phyloP scores from a whole-genome alignment of 2,113 vertebrate genomes.

The Paratilapia polleni region DNA sequence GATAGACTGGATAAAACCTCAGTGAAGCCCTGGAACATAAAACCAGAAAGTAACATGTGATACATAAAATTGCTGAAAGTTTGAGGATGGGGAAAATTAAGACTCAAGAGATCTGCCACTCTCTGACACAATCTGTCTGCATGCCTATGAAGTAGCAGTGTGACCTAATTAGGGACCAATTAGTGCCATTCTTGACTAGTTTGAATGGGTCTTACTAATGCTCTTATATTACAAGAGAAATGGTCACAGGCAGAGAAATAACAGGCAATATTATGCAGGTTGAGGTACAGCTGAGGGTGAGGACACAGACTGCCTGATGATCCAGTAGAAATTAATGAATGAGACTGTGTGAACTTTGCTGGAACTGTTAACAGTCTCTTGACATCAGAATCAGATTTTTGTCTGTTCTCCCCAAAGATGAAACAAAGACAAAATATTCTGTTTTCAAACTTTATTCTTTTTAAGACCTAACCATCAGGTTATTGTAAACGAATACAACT shows the following conservation, averaged over 20 bases:
- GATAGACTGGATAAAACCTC: not conserved
- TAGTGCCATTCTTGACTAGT: slow-evolving; percentile 5
- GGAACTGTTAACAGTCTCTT: slow-evolving; percentile 20
- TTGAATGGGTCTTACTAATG: not conserved
- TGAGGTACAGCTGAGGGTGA: slow-evolving; percentile 13
- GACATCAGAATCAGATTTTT: slow-evolving; percentile 14
- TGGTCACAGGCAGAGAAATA: not conserved
- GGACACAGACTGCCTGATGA: slow-evolving; percentile 3
- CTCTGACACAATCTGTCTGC: not conserved
- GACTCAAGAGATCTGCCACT: not conserved
- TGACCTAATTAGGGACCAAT: slow-evolving; percentile 14
- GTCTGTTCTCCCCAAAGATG: not conserved
- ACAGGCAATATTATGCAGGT: not conserved
- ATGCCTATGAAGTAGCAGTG: not conserved
- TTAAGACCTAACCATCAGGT: not conserved
- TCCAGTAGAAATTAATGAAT: slow-evolving; percentile 15
- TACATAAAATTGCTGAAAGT: not conserved
- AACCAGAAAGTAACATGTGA: not conserved
- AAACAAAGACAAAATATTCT: not conserved
- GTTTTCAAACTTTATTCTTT: not conserved
- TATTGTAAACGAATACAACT: not conserved
- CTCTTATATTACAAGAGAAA: not conserved
- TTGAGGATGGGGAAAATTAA: not conserved
- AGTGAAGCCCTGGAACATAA: not conserved
- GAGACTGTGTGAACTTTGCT: slow-evolving; percentile 7